These are phyloP conservation scores for Spatulosminthurus flaviceps DNA, from an alignment of 2,888 invertebrate genomes.

Conservation along the genomic window DNA sequence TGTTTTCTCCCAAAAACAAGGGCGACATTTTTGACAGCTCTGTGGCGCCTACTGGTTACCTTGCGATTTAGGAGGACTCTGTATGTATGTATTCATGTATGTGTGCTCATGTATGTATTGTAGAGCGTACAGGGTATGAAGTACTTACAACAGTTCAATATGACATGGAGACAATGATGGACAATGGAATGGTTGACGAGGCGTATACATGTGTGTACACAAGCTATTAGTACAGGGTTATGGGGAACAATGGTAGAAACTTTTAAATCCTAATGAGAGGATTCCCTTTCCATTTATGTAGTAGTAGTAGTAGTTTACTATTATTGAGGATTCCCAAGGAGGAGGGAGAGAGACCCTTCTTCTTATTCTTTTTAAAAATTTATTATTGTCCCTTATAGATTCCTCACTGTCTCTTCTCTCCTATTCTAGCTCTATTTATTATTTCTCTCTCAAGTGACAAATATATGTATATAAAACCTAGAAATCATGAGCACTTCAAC, in stretches of 20 bases:
- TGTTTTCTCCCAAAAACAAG: constrained; percentile 50
- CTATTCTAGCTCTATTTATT: no score
- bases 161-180: no score
- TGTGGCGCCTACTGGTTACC: constrained; percentile 54
- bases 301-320: no score
- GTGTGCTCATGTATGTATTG: not conserved
- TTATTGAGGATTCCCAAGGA: no score
- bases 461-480: no score
- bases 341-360: not conserved
- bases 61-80: not conserved
- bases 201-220: not conserved
- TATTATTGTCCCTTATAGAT: not conserved
- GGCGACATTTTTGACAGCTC: constrained; percentile 62
- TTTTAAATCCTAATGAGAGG: constrained; percentile 3
- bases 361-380: not conserved
- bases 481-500: constrained; percentile 40
- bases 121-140: no score
- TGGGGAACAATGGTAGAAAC: not conserved
- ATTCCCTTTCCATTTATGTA: no score
- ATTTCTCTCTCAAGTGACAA: no score
- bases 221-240: constrained; percentile 1
- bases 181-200: not conserved
- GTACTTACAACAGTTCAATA: no score
- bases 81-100: not conserved
- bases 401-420: not conserved